These are phyloP conservation scores for Chaetorhynchus papuensis DNA, from an alignment of 2,113 vertebrate species.

Conservation along the genomic window DNA sequence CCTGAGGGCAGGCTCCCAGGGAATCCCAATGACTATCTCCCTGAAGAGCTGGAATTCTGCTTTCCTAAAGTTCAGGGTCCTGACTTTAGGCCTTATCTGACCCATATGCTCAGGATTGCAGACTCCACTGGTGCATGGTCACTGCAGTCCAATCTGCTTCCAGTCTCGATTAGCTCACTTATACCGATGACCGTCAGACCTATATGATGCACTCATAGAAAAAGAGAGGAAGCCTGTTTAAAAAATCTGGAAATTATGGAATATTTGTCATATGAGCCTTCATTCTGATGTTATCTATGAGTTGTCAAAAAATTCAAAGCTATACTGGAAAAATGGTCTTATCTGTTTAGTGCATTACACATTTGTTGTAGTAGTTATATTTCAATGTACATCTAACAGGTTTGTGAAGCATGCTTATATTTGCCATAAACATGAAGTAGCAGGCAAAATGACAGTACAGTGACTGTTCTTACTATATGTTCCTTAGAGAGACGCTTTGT, in stretches of 20 bases:
- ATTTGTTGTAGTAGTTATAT: not conserved
- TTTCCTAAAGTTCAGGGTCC: not conserved
- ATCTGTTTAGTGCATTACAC: not conserved
- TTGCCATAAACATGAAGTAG: not conserved
- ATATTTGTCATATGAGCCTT: not conserved
- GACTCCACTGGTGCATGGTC: not conserved
- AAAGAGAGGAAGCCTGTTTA: not conserved
- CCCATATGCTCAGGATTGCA: not conserved
- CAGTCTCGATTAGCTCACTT: not conserved
- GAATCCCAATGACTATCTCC: not conserved
- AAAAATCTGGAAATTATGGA: not conserved
- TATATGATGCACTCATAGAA: not conserved
- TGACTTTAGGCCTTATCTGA: not conserved
- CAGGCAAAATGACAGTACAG: not conserved
- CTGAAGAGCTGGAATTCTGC: not conserved
- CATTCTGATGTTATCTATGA: not conserved
- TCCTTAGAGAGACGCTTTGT: not conserved
- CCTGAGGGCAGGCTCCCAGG: not conserved
- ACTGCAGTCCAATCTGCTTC: fast-evolving
- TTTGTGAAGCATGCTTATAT: not conserved
- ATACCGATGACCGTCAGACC: fast-evolving
- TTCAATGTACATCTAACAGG: not conserved
- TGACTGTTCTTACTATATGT: not conserved
- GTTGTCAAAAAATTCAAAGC: not conserved
- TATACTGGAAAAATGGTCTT: not conserved